Evolutionary conservation across 2,888 invertebrate genomes (phyloP).

Genomic region (Chrysomela aeneicollis): DNA sequence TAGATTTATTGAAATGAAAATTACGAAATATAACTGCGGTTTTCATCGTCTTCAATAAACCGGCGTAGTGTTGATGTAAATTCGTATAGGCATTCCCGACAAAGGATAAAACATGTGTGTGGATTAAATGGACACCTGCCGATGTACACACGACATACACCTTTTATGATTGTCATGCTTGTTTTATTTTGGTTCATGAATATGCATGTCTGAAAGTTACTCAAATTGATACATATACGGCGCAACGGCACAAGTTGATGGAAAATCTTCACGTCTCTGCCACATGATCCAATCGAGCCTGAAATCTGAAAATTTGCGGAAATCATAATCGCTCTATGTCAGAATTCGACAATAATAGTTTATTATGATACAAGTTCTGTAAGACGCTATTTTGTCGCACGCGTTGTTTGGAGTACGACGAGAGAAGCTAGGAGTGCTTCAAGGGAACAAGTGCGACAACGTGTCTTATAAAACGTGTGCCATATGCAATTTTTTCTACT

Average conservation of each 20-base stretch:
- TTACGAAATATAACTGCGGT: not conserved
- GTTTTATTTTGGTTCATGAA: not conserved
- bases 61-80: not conserved
- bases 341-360: too few relatives aligned
- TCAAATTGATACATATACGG: not conserved
- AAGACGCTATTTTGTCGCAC: too few relatives aligned
- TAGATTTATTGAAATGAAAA: not conserved
- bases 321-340: too few relatives aligned
- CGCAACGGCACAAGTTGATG: not conserved
- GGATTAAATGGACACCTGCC: not conserved
- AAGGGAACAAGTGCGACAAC: too few relatives aligned
- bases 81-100: not conserved
- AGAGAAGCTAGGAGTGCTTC: too few relatives aligned
- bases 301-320: too few relatives aligned
- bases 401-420: too few relatives aligned
- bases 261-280: not conserved
- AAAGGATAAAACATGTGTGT: not conserved
- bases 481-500: too few relatives aligned
- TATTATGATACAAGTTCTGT: too few relatives aligned
- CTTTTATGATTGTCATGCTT: not conserved
- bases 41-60: not conserved
- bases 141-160: constrained; percentile 3
- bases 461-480: too few relatives aligned
- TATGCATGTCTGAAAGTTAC: constrained; percentile 1
- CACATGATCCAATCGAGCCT: not conserved